These are phyloP conservation scores for Aegotheles bennettii DNA, from an alignment of 2,113 vertebrate species.

Conservation along the genomic window DNA sequence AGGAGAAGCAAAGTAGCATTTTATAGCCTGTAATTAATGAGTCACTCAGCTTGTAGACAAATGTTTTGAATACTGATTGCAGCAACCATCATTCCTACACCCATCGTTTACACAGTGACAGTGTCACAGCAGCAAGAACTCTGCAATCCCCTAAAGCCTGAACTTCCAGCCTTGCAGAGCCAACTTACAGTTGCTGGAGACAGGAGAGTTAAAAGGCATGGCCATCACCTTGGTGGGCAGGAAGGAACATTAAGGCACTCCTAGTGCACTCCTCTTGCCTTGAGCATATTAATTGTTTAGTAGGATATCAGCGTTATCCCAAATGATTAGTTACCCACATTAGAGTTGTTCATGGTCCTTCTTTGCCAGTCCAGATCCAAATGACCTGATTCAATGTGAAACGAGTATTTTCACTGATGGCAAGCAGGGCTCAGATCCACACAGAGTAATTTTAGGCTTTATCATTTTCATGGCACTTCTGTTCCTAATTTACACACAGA, in stretches of 20 bases:
- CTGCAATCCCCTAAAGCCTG: background rate
- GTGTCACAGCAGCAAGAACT: background rate
- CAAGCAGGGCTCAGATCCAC: background rate
- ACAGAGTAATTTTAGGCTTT: background rate
- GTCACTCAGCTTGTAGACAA: conserved; percentile 16
- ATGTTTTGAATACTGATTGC: conserved; percentile 47
- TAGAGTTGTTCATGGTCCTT: background rate
- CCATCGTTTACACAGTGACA: background rate
- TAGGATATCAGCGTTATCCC: background rate
- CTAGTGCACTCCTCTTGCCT: background rate
- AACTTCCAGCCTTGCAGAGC: background rate
- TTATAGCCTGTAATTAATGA: conserved; percentile 57
- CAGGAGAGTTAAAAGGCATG: background rate
- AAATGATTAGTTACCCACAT: background rate
- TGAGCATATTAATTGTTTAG: background rate
- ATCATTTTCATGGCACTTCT: background rate
- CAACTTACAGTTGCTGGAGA: background rate
- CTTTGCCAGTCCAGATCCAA: background rate
- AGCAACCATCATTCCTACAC: background rate
- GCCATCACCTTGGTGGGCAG: background rate
- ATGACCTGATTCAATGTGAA: background rate
- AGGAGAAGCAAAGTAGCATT: conserved; percentile 16
- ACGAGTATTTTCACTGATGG: background rate
- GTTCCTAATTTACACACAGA: background rate
- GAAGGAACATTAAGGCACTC: background rate